Evolutionary conservation across 2,113 vertebrate species (phyloP).

Genomic region (Genyomyrus donnyi): DNA sequence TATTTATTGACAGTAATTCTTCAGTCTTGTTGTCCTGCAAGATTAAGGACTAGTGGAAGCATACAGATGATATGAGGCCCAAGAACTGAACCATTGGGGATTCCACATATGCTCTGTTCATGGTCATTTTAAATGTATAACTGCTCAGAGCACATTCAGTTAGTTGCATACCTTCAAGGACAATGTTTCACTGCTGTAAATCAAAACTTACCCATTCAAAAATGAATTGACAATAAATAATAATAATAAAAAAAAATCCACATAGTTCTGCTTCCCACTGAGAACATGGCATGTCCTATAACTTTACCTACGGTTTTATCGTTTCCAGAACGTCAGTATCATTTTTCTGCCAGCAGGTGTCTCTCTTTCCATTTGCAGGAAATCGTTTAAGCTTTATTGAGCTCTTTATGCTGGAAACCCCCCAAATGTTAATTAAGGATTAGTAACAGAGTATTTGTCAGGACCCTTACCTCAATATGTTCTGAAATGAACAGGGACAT

Average conservation of each 20-base stretch:
- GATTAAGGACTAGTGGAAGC: not conserved
- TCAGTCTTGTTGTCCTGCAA: not conserved
- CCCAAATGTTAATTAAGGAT: not conserved
- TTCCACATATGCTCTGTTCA: not conserved
- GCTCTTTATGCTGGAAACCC: not conserved
- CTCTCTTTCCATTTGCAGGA: constrained; percentile 7
- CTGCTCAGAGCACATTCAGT: not conserved
- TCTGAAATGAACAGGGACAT: not conserved
- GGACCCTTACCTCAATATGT: not conserved
- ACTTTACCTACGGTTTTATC: not conserved
- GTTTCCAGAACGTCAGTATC: not conserved
- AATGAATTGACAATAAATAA: not conserved
- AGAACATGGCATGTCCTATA: not conserved
- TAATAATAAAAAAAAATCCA: not conserved
- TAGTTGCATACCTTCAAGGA: not conserved
- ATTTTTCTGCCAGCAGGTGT: not conserved
- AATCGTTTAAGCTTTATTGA: not conserved
- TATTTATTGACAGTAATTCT: not conserved
- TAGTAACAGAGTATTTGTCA: not conserved
- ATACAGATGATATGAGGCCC: not conserved
- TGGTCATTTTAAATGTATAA: not conserved
- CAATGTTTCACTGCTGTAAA: not conserved
- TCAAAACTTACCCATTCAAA: not conserved
- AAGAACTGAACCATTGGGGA: not conserved
- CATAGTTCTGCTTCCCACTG: not conserved